phyloP scores from a whole-genome alignment of 2,888 invertebrate genomes.

The Harpalus rubripes region DNA sequence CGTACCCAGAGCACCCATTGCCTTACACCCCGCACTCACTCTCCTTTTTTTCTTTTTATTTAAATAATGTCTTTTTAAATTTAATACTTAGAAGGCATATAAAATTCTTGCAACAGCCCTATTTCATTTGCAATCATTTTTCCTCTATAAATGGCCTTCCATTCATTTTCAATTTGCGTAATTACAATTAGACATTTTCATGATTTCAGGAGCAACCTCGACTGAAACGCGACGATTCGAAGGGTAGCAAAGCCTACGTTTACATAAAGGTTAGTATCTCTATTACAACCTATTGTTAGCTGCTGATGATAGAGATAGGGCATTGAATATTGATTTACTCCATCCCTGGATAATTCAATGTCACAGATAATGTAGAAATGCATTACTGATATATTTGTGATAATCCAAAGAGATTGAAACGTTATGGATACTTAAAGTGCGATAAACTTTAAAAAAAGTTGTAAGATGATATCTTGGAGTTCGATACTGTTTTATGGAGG shows the following conservation, averaged over 20 bases:
- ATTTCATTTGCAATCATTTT: no score
- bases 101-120: no score
- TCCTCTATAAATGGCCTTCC: no score
- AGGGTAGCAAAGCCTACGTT: constrained; percentile 76
- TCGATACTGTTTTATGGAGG: not conserved
- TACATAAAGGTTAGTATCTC: constrained; percentile 74
- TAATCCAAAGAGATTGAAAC: not conserved
- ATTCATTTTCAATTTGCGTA: not conserved
- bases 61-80: no score
- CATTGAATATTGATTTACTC: constrained; percentile 29
- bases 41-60: no score
- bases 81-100: no score
- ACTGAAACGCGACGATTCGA: constrained; percentile 72
- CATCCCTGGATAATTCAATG: constrained; percentile 1
- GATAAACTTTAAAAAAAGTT: not conserved
- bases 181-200: not conserved
- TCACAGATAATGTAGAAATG: constrained; percentile 9
- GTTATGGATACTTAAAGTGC: not conserved
- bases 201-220: constrained; percentile 61
- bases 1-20: no score
- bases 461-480: not conserved
- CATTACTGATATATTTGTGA: constrained; percentile 11
- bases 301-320: no score
- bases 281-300: no score
- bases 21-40: no score